These are phyloP conservation scores for Eonycteris spelaea DNA, from an alignment of 2,113 vertebrate species.

Conservation along the genomic window DNA sequence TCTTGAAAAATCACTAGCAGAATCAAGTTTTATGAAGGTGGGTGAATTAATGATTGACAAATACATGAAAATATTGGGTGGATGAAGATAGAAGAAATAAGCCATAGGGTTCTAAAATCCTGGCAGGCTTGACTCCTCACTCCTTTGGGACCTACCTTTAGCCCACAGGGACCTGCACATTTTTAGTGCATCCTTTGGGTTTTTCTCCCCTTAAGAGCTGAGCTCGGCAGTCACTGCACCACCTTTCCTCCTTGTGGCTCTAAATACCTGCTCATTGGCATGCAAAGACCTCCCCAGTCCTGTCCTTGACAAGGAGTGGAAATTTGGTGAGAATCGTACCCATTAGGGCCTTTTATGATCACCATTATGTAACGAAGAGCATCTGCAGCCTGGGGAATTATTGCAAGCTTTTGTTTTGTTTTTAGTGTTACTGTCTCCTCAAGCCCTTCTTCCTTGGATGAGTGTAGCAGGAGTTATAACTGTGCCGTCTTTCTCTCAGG, in stretches of 20 bases:
- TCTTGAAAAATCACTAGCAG: background rate
- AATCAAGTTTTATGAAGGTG: background rate
- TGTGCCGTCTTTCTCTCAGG: background rate
- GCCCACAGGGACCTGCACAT: background rate
- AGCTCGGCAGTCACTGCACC: conserved; percentile 61
- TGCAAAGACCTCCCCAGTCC: conserved; percentile 77
- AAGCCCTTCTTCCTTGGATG: conserved; percentile 3
- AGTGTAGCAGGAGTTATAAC: background rate
- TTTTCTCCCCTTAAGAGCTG: conserved; percentile 56
- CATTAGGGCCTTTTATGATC: conserved; percentile 83
- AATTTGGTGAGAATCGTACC: conserved; percentile 75
- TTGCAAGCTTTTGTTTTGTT: conserved; percentile 76
- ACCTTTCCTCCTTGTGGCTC: conserved; percentile 70
- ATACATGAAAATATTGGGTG: background rate
- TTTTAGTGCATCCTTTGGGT: background rate
- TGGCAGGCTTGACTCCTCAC: background rate
- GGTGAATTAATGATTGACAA: background rate
- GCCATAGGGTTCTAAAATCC: accelerated
- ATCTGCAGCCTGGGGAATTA: conserved; percentile 80
- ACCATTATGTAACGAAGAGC: conserved; percentile 84
- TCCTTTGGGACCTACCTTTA: background rate
- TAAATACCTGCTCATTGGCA: conserved; percentile 84
- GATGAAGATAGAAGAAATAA: background rate
- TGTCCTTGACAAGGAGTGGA: conserved; percentile 76
- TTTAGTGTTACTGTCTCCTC: conserved; percentile 68